These are phyloP conservation scores for Apocrypta bakeri DNA, from an alignment of 1,140 invertebrate genomes.

Conservation along the genomic window DNA sequence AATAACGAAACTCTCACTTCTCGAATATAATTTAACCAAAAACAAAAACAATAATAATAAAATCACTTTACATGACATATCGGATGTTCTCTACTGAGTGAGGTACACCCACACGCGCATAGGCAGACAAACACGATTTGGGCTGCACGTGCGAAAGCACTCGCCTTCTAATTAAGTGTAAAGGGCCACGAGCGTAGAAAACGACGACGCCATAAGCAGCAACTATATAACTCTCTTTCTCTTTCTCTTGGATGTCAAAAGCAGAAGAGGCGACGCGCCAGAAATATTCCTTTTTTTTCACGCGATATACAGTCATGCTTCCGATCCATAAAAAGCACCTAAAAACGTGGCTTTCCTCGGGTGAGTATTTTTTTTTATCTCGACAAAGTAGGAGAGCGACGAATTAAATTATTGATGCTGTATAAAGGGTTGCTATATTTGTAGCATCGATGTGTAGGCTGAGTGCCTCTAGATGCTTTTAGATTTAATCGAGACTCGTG, in stretches of 20 bases:
- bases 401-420: neutral
- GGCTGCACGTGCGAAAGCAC: slow-evolving; percentile 22
- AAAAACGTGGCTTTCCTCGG: neutral
- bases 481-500: neutral
- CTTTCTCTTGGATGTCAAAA: neutral
- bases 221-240: neutral
- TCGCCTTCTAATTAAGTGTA: slow-evolving; percentile 16
- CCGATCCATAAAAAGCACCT: slow-evolving; percentile 4
- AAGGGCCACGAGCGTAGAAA: neutral
- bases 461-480: neutral
- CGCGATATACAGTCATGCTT: neutral
- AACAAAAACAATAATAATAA: neutral
- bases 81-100: neutral
- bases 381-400: neutral
- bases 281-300: slow-evolving; percentile 11
- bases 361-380: neutral
- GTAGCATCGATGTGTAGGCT: neutral
- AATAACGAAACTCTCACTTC: too few relatives aligned
- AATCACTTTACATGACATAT: neutral
- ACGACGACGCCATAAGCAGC: slow-evolving; percentile 4
- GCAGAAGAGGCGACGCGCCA: neutral
- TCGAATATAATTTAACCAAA: too few relatives aligned
- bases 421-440: neutral
- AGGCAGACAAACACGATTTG: neutral
- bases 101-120: neutral